Base-by-base conservation (phyloP, 1,140 invertebrate genomes). In the Pentalonia nigronervosa region DNA sequence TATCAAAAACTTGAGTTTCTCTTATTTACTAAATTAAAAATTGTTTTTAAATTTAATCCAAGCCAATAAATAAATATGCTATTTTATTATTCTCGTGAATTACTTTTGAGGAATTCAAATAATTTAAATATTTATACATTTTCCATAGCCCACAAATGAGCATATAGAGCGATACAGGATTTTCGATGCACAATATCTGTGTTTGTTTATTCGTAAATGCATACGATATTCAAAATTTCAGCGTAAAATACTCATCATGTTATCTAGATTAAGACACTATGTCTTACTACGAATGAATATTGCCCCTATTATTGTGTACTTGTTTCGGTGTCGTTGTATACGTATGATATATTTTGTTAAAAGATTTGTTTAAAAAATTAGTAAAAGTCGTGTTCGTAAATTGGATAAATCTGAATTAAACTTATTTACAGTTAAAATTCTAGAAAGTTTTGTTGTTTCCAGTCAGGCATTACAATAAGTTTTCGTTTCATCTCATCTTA, bases 61-160 rank as follows among this genome's bases (percentile, higher is more conserved):
- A 0, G 11, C 9, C 30, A 67, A 14, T 30, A n/a, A 67, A n/a
- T n/a, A 67, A 30, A 67, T 3, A n/a, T 50, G 48, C 11, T 67
- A 67, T n/a, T 6, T 41, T 67, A 67, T 67, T 67, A 30, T n/a
- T 30, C 11, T n/a, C 30, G 11, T 67, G 0, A 0, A n/a, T 67
- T 30, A 14, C 25, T 30, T 56, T 60, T 60, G 1, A 30, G 9
- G 14, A 9, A 30, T 30, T 60, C 4, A 60, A 60, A n/a, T n/a
- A 41, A 67, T n/a, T 67, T 67, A 67, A 30, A n/a, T 67, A 30
- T 9, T 47, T 47, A 53, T n/a, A 17, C n/a, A 67, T n/a, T 67
- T 67, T 0, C 4, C 11, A n/a, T 4, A n/a, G 6, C 0, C 3
- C 30, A n/a, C 6, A 7, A 0, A 11, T 34, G n/a, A 41, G 41